phyloP scores from a whole-genome alignment of 2,888 invertebrate species.

The Rhodophaea formosa region DNA sequence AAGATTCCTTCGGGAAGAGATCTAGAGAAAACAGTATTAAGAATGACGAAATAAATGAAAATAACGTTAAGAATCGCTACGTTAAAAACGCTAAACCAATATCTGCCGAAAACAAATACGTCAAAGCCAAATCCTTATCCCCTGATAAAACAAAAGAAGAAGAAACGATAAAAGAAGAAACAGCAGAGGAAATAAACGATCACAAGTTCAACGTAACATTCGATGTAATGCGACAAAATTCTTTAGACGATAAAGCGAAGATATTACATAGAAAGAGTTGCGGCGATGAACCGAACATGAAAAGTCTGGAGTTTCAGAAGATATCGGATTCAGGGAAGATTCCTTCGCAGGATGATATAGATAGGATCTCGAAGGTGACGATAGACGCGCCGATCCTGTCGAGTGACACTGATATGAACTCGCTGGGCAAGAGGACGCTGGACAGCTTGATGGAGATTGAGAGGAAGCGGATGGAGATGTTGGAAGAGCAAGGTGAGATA shows the following conservation, averaged over 20 bases:
- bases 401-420: slow-evolving; percentile 83
- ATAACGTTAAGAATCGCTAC: slow-evolving; percentile 57
- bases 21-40: slow-evolving; percentile 51
- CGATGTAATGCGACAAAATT: slow-evolving; percentile 29
- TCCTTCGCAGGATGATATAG: slow-evolving; percentile 92
- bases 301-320: slow-evolving; percentile 50
- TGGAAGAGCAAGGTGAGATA: slow-evolving; percentile 92
- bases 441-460: slow-evolving; percentile 95
- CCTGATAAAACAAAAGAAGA: slow-evolving; percentile 59
- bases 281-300: slow-evolving; percentile 67
- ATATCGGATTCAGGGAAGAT: slow-evolving; percentile 71
- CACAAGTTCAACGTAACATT: slow-evolving; percentile 37
- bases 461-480: slow-evolving; percentile 90
- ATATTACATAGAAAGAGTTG: slow-evolving; percentile 70
- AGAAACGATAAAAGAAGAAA: slow-evolving; percentile 54
- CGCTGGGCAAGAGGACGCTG: slow-evolving; percentile 88
- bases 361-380: slow-evolving; percentile 93
- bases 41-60: slow-evolving; percentile 44
- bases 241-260: slow-evolving; percentile 32
- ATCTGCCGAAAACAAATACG: slow-evolving; percentile 65
- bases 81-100: slow-evolving; percentile 64
- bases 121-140: slow-evolving; percentile 67
- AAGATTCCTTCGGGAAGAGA: slow-evolving; percentile 68
- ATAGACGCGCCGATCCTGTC: slow-evolving; percentile 89
- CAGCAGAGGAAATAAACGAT: slow-evolving; percentile 31